Evolutionary conservation across 2,797 vertebrate species (phyloP).

Genomic region (Falco novaeseelandiae): DNA sequence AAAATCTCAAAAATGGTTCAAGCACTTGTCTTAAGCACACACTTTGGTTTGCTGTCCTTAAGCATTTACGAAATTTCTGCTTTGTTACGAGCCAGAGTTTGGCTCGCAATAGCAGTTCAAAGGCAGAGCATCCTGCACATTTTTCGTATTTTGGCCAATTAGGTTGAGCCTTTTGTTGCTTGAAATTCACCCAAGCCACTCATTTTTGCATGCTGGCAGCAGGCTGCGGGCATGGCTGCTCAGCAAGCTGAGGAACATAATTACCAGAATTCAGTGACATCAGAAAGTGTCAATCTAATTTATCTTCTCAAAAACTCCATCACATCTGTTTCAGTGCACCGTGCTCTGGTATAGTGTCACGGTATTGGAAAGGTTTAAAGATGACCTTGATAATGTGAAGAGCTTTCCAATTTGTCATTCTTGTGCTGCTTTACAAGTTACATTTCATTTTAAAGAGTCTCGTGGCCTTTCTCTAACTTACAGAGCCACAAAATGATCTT

Average conservation of each 20-base stretch:
- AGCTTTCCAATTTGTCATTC: neutral
- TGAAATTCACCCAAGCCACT: neutral
- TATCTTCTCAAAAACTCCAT: neutral
- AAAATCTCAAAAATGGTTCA: neutral
- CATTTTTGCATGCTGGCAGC: neutral
- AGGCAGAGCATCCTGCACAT: neutral
- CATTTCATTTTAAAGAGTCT: neutral
- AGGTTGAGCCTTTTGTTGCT: neutral
- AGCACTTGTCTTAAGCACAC: neutral
- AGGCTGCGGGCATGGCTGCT: neutral
- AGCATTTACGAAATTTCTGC: neutral
- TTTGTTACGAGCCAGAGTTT: neutral
- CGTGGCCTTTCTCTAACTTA: neutral
- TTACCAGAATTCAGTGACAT: neutral
- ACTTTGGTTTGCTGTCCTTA: neutral
- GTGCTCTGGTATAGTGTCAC: neutral
- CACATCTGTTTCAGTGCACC: neutral
- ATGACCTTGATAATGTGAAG: conserved; percentile 1
- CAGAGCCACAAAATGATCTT: neutral
- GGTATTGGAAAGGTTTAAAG: neutral
- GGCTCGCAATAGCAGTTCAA: neutral
- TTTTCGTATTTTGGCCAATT: neutral
- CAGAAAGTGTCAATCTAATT: neutral
- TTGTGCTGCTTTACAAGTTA: neutral
- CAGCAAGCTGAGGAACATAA: neutral